These are phyloP conservation scores for Liolophura sinensis DNA, from an alignment of 1,140 invertebrate species.

Conservation along the genomic window DNA sequence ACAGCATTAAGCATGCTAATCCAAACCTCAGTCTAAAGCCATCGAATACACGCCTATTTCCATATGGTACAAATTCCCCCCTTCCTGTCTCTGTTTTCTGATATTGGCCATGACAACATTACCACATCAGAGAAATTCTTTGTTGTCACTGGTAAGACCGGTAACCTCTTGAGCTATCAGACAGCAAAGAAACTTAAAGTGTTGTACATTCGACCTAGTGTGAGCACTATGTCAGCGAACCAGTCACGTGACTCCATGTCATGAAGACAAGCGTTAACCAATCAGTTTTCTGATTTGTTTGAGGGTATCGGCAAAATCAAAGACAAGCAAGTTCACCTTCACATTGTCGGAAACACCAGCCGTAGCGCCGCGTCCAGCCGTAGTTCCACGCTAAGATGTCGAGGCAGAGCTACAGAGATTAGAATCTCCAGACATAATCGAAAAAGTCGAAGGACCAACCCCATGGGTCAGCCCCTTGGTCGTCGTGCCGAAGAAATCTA, in stretches of 20 bases:
- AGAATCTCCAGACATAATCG: conserved; percentile 34
- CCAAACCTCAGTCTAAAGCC: too few species aligned
- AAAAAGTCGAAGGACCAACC: conserved; percentile 39
- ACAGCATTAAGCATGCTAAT: too few species aligned
- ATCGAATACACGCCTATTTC: too few species aligned
- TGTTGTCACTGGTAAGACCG: conserved; percentile 5
- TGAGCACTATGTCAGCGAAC: too few species aligned
- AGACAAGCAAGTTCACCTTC: too few species aligned
- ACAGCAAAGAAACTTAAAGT: conserved; percentile 9
- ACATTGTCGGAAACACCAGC: conserved; percentile 11
- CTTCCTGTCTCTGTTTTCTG: too few species aligned
- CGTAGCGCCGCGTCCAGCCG: conserved; percentile 15
- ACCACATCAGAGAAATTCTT: neutral
- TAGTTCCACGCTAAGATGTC: conserved; percentile 20
- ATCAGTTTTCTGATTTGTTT: too few species aligned
- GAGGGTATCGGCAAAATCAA: too few species aligned
- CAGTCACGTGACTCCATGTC: neutral
- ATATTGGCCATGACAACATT: neutral
- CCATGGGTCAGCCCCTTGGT: conserved; percentile 42
- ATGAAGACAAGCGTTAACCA: neutral
- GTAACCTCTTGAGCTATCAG: conserved; percentile 9
- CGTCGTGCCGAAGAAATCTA: conserved; percentile 27
- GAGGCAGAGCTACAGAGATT: conserved; percentile 20
- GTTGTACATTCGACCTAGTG: too few species aligned
- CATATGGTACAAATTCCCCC: too few species aligned